phyloP scores from a whole-genome alignment of 2,113 vertebrate species.

The chimpanzee (Pan troglodytes) region NHGRI_mPanTro3-v2.1_pri NC_072401.2:36635001-36635500 shows the following conservation, averaged over 20 bases:
- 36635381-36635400: not conserved
- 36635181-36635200: not conserved
- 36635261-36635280: not conserved
- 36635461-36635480: not conserved
- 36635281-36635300: not conserved
- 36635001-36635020: conserved; percentile 38
- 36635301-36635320: not conserved
- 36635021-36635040: conserved; percentile 53
- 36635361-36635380: not conserved
- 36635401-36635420: not conserved
- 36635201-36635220: not conserved
- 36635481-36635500: accelerated
- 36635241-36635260: not conserved
- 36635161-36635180: not conserved
- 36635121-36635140: not conserved
- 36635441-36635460: not conserved
- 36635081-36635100: not conserved
- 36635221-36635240: not conserved
- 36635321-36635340: not conserved
- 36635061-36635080: conserved; percentile 26
- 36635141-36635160: not conserved
- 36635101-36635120: not conserved
- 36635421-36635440: not conserved
- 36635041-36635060: not conserved
- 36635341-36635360: not conserved